These are phyloP conservation scores for Drosophila flavopinicola DNA, from an alignment of 2,888 invertebrate genomes.

Conservation along the genomic window DNA sequence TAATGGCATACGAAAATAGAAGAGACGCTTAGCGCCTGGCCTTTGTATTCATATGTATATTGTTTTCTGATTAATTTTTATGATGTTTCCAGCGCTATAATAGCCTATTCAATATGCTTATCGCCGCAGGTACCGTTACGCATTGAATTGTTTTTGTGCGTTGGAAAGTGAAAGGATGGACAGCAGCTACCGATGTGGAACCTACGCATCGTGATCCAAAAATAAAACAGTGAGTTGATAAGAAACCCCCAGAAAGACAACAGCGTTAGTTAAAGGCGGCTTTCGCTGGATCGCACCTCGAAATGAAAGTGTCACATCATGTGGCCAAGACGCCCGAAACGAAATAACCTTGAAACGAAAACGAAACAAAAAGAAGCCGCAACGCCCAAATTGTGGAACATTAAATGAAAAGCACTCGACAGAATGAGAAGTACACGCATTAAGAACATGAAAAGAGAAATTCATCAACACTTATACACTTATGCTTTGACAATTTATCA, in stretches of 20 bases:
- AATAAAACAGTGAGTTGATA: constrained; percentile 27
- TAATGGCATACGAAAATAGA: constrained; percentile 43
- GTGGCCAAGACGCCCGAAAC: constrained; percentile 39
- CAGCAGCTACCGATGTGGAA: constrained; percentile 47
- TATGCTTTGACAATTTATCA: constrained; percentile 31
- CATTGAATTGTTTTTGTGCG: constrained; percentile 6
- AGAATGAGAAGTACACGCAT: constrained; percentile 32
- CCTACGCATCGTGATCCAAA: constrained; percentile 48
- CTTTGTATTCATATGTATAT: constrained; percentile 43
- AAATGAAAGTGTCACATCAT: constrained; percentile 75
- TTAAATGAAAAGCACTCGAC: constrained; percentile 41
- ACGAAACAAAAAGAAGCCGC: constrained; percentile 3
- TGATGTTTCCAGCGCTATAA: constrained; percentile 33
- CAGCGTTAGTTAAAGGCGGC: constrained; percentile 31
- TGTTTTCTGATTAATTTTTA: constrained; percentile 66
- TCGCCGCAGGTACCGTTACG: constrained; percentile 46
- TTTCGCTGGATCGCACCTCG: constrained; percentile 48
- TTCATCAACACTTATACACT: constrained; percentile 25
- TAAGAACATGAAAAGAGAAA: constrained; percentile 70
- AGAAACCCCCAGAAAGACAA: constrained; percentile 7
- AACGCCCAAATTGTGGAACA: constrained; percentile 28
- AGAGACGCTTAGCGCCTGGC: constrained; percentile 25
- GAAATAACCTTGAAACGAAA: constrained; percentile 70
- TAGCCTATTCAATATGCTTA: constrained; percentile 43
- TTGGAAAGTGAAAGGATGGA: constrained; percentile 71